Conservation (phyloP, 2,888 invertebrate species). For the Trileptium ribeirensis region DNA sequence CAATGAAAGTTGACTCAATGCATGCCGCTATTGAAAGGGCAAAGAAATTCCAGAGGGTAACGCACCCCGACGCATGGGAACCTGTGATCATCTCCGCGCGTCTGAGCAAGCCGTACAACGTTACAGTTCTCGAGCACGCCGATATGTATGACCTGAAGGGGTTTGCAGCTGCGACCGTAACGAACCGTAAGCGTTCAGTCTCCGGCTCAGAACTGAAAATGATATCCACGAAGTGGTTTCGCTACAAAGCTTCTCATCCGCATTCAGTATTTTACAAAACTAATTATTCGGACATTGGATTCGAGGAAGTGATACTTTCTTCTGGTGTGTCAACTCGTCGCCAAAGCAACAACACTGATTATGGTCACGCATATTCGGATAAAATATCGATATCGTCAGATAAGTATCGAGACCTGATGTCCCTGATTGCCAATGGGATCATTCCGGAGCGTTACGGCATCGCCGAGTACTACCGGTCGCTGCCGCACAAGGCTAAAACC, state of each 20-base stretch:
- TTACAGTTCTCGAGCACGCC: not conserved
- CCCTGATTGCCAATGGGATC: not conserved
- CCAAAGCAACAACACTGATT: not conserved
- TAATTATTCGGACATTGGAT: not conserved
- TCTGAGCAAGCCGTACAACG: not conserved
- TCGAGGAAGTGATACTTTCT: not conserved
- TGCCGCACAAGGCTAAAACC: no score
- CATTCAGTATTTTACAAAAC: not conserved
- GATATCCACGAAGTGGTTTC: not conserved
- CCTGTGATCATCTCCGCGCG: not conserved
- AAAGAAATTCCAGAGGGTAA: not conserved
- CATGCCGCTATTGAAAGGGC: slow-evolving; percentile 5
- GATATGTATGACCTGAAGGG: not conserved
- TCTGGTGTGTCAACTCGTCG: not conserved
- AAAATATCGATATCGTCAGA: not conserved
- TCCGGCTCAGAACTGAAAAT: not conserved
- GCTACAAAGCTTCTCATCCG: no score
- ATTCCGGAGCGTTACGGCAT: no score
- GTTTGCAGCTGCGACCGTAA: not conserved
- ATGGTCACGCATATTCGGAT: not conserved
- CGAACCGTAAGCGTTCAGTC: not conserved
- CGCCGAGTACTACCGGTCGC: no score
- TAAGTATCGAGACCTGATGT: not conserved
- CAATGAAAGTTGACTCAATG: slow-evolving; percentile 20
- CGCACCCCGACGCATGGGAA: not conserved